A percentile compares a stretch with the other conserved stretches of the same genome.
phyloP scores from a whole-genome alignment of 1,140 invertebrate genomes.

The Zaprionus ornatus region DNA sequence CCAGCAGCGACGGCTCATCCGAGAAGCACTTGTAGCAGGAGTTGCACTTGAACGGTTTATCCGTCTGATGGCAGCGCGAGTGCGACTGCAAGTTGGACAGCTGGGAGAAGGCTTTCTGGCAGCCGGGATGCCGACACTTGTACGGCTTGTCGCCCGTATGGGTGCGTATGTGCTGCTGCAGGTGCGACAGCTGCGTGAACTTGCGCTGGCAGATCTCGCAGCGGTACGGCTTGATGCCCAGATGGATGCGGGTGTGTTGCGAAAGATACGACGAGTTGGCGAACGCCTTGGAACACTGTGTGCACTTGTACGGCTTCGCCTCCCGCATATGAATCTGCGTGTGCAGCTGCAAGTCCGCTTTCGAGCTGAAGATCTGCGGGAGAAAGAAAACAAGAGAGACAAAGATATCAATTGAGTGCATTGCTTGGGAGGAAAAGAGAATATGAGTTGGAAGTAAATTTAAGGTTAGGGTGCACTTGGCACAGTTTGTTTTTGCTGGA shows the following conservation, averaged over 20 bases:
- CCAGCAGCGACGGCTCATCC: conserved; percentile 96
- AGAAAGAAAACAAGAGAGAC: conserved; percentile 63
- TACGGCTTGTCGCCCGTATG: conserved; percentile 99
- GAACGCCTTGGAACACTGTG: conserved; percentile 98
- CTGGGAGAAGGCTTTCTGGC: conserved; percentile 99
- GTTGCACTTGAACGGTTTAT: conserved; percentile 97
- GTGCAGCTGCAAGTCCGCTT: conserved; percentile 98
- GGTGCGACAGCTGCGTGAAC: conserved; percentile 99
- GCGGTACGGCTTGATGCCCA: conserved; percentile 98
- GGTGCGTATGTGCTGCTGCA: conserved; percentile 99
- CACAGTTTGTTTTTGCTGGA: background rate
- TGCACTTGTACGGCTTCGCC: conserved; percentile 99
- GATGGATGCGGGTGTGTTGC: conserved; percentile 99
- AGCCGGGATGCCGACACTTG: conserved; percentile 98
- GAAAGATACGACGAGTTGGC: conserved; percentile 99
- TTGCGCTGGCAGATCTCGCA: conserved; percentile 99
- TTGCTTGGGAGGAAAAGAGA: background rate
- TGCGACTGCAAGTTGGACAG: conserved; percentile 98
- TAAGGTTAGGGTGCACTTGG: background rate
- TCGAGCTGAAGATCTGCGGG: conserved; percentile 98
- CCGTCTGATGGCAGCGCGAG: conserved; percentile 98
- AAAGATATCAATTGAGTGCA: background rate
- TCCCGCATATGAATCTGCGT: conserved; percentile 99
- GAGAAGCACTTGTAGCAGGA: conserved; percentile 99
- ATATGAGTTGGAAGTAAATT: background rate